These are phyloP conservation scores for Berghia stephanieae DNA, from an alignment of 1,140 invertebrate species.

Conservation along the genomic window DNA sequence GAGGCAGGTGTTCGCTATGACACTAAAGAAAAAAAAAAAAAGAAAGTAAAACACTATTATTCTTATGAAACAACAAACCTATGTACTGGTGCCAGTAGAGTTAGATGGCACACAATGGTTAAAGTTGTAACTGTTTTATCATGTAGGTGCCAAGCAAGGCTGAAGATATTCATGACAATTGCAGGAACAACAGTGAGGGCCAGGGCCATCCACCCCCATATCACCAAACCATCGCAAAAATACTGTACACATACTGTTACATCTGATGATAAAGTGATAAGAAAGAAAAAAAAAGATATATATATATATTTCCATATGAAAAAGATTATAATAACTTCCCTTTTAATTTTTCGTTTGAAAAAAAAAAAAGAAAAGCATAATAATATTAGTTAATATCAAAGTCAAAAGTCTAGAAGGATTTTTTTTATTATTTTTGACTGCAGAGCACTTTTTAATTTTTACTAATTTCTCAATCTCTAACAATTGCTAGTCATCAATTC, in stretches of 20 bases:
- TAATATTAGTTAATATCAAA: not conserved
- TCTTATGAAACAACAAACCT: slow-evolving; percentile 36
- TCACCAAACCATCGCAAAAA: slow-evolving; percentile 33
- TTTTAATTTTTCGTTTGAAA: not conserved
- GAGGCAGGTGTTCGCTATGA: no score
- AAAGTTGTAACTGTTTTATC: slow-evolving; percentile 35
- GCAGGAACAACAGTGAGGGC: slow-evolving; percentile 41
- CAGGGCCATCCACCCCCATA: slow-evolving; percentile 46
- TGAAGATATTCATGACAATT: slow-evolving; percentile 49
- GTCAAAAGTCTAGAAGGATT: not conserved
- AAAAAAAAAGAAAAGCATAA: not conserved
- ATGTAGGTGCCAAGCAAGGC: slow-evolving; percentile 48
- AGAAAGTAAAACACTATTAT: not conserved
- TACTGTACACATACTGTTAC: slow-evolving; percentile 40
- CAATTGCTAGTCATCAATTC: no score
- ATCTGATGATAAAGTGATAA: slow-evolving; percentile 39
- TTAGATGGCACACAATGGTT: slow-evolving; percentile 38
- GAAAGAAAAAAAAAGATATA: not conserved
- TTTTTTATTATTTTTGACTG: not conserved
- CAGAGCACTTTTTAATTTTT: no score
- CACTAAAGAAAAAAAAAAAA: no score
- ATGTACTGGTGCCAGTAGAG: slow-evolving; percentile 45
- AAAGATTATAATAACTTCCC: not conserved
- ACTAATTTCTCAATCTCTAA: no score
- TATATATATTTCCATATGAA: no score